Conservation (phyloP, 2,797 vertebrate species). For the Amblyraja radiata region DNA sequence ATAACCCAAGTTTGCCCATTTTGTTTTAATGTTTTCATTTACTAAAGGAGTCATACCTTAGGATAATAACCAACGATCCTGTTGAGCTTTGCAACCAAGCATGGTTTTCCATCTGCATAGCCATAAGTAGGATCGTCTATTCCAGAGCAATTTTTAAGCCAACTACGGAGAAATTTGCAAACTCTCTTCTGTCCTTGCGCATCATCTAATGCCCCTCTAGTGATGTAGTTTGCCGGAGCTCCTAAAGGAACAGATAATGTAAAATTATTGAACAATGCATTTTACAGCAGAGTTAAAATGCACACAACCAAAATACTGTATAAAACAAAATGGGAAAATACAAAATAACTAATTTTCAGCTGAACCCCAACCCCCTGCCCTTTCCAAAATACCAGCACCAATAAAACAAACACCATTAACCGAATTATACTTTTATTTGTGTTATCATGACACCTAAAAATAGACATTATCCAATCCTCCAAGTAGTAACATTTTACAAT, state of each 20-base stretch:
- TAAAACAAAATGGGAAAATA: not conserved
- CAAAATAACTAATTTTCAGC: not conserved
- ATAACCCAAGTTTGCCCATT: not conserved
- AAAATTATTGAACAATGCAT: not conserved
- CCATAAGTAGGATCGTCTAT: conserved; percentile 55
- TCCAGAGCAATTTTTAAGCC: conserved; percentile 75
- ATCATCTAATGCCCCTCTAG: conserved; percentile 56
- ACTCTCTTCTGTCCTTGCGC: conserved; percentile 53
- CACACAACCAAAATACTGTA: not conserved
- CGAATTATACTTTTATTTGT: no score
- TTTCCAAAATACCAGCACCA: no score
- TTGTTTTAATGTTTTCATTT: not conserved
- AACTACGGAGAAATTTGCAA: conserved; percentile 67
- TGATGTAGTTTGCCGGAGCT: conserved; percentile 43
- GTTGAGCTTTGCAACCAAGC: conserved; percentile 88
- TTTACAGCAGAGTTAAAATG: not conserved
- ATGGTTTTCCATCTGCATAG: conserved; percentile 74
- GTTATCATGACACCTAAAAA: no score
- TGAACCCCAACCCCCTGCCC: no score
- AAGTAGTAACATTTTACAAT: no score
- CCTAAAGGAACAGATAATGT: conserved; percentile 50
- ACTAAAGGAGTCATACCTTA: conserved; percentile 57
- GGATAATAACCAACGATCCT: conserved; percentile 84
- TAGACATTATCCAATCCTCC: no score
- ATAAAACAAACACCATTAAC: no score